phyloP scores from a whole-genome alignment of 1,140 invertebrate species.

The Proctacanthus coquilletti region DNA sequence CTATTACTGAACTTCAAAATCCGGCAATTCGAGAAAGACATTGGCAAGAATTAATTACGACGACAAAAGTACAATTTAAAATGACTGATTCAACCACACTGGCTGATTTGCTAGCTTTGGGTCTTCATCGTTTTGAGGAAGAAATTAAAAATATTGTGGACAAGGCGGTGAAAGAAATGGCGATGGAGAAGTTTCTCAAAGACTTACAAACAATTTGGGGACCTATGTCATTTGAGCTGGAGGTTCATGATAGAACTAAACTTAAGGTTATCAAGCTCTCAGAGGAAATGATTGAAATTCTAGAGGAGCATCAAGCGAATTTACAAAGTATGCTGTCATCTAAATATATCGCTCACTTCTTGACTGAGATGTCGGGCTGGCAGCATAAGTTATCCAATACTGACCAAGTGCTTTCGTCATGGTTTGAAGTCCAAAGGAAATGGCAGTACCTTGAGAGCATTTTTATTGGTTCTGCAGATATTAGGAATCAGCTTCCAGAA shows the following conservation, averaged over 20 bases:
- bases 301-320: slow-evolving; percentile 93
- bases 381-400: slow-evolving; percentile 76
- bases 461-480: slow-evolving; percentile 92
- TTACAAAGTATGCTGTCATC: slow-evolving; percentile 87
- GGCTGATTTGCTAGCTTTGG: slow-evolving; percentile 68
- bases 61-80: slow-evolving; percentile 65
- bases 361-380: slow-evolving; percentile 75
- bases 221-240: slow-evolving; percentile 67
- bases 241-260: slow-evolving; percentile 63
- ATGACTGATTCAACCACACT: slow-evolving; percentile 65
- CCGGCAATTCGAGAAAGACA: slow-evolving; percentile 83
- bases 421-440: slow-evolving; percentile 85
- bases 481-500: slow-evolving; percentile 77
- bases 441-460: slow-evolving; percentile 93
- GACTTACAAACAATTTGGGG: slow-evolving; percentile 76
- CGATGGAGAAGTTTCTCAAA: slow-evolving; percentile 69
- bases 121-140: slow-evolving; percentile 84
- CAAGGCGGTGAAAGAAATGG: slow-evolving; percentile 88
- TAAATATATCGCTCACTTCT: slow-evolving; percentile 78
- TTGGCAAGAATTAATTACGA: slow-evolving; percentile 84
- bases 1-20: slow-evolving; percentile 86
- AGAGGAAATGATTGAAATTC: slow-evolving; percentile 77
- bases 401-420: slow-evolving; percentile 70
- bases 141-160: slow-evolving; percentile 92
- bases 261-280: slow-evolving; percentile 59